phyloP scores from a whole-genome alignment of 92 coral and sea anemone genomes.

The Montipora capitata region DNA sequence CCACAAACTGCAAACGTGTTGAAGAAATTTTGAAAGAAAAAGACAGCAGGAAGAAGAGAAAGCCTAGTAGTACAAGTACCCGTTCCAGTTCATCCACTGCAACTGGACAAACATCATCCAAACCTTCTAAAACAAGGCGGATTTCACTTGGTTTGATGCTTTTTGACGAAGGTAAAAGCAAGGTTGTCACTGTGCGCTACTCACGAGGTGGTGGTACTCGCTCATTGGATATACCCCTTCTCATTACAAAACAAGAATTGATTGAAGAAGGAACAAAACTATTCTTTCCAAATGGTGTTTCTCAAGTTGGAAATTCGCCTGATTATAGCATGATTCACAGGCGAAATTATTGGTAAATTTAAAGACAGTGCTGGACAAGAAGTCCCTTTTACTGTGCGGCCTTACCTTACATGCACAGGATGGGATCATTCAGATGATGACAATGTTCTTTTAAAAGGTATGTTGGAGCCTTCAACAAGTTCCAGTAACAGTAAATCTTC shows the following conservation, averaged over 20 bases:
- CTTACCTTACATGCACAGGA: slow-evolving; percentile 31
- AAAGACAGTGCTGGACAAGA: slow-evolving; percentile 1
- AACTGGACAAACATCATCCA: not conserved
- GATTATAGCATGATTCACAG: slow-evolving; percentile 58
- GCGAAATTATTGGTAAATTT: slow-evolving; percentile 31
- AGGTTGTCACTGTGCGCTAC: slow-evolving; percentile 48
- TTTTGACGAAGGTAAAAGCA: slow-evolving; percentile 46
- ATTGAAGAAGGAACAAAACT: slow-evolving; percentile 60
- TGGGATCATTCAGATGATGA: not conserved
- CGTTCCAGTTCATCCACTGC: not conserved
- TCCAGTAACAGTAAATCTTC: not conserved
- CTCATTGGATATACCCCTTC: slow-evolving; percentile 48
- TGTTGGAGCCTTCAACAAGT: not conserved
- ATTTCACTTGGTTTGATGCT: slow-evolving; percentile 69
- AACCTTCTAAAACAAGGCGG: slow-evolving; percentile 35
- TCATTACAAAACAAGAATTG: slow-evolving; percentile 37
- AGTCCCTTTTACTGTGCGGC: slow-evolving; percentile 55
- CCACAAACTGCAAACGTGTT: slow-evolving; percentile 25
- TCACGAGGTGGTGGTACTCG: slow-evolving; percentile 63
- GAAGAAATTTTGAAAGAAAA: slow-evolving; percentile 20
- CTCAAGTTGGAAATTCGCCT: slow-evolving; percentile 29
- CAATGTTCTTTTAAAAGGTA: not conserved
- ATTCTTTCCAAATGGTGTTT: slow-evolving; percentile 58
- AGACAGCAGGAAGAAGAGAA: slow-evolving; percentile 20
- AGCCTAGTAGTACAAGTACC: not conserved